Conservation (phyloP, 2,113 vertebrate species). For the Siniperca knerii region DNA sequence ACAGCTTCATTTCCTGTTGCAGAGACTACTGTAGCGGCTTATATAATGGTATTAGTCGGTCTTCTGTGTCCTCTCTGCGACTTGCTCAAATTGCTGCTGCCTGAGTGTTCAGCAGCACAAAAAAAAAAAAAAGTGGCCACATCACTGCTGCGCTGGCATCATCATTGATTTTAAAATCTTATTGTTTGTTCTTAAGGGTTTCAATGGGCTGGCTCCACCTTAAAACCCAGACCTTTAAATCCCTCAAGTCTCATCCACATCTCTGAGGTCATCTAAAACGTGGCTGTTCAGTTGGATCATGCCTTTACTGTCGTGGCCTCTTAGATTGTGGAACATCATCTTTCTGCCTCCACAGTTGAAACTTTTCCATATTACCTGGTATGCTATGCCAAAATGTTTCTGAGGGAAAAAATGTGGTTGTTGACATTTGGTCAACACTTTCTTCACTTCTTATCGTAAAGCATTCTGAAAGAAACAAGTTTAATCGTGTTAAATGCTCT, state of each 20-base stretch:
- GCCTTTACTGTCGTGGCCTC: too few relatives aligned
- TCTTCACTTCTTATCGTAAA: background rate
- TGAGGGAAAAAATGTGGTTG: background rate
- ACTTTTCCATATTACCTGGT: background rate
- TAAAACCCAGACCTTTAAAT: too few relatives aligned
- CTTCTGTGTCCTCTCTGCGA: background rate
- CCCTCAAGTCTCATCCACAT: too few relatives aligned
- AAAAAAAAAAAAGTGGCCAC: background rate
- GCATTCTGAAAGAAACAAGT: too few relatives aligned
- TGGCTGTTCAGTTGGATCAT: too few relatives aligned
- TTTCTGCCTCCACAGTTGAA: background rate
- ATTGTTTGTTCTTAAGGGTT: too few relatives aligned
- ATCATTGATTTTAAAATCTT: background rate
- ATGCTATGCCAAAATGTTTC: background rate
- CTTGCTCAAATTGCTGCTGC: background rate
- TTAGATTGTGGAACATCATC: too few relatives aligned
- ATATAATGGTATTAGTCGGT: background rate
- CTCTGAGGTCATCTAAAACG: too few relatives aligned
- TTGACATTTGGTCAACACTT: background rate
- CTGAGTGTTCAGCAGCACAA: background rate
- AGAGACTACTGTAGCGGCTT: background rate
- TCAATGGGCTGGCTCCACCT: too few relatives aligned
- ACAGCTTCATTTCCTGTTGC: background rate
- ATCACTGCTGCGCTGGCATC: background rate
- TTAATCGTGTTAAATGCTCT: background rate